Evolutionary conservation across 2,888 invertebrate species (phyloP).

Genomic region (Lycophotia porphyrea): DNA sequence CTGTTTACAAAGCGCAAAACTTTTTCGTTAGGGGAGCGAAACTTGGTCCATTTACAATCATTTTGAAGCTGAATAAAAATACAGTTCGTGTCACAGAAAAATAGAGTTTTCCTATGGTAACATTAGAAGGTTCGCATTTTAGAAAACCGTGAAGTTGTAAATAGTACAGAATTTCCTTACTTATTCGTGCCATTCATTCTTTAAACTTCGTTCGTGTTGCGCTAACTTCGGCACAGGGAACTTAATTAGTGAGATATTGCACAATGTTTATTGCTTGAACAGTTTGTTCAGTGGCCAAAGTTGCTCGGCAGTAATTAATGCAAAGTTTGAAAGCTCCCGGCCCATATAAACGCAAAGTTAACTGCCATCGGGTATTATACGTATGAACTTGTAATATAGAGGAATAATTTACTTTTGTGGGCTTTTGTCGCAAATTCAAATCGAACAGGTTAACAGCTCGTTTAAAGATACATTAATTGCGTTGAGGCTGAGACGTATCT

Average conservation of each 20-base stretch:
- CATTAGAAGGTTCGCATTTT: not conserved
- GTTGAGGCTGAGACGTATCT: not conserved
- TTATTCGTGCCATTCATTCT: conserved; percentile 37
- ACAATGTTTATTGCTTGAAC: conserved; percentile 77
- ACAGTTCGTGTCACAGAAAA: conserved; percentile 46
- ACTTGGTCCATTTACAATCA: conserved; percentile 71
- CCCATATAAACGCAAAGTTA: conserved; percentile 72
- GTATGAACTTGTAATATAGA: conserved; percentile 61
- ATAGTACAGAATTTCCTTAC: not conserved
- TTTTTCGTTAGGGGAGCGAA: conserved; percentile 73
- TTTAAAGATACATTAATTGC: conserved; percentile 4
- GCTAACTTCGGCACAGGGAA: conserved; percentile 64
- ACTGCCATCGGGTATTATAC: conserved; percentile 67
- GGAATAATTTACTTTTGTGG: conserved; percentile 39
- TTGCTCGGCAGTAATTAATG: conserved; percentile 67
- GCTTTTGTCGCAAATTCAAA: conserved; percentile 25
- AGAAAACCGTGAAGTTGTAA: not conserved
- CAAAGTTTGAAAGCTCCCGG: conserved; percentile 71
- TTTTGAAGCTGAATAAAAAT: conserved; percentile 69
- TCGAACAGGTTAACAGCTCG: not conserved
- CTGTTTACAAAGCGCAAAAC: conserved; percentile 78
- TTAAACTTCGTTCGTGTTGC: conserved; percentile 34
- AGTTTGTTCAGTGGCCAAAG: conserved; percentile 62
- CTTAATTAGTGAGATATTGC: conserved; percentile 80
- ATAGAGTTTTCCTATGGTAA: conserved; percentile 8